Evolutionary conservation across 2,888 invertebrate species (phyloP).

Genomic region (Nasonovia ribisnigri): DNA sequence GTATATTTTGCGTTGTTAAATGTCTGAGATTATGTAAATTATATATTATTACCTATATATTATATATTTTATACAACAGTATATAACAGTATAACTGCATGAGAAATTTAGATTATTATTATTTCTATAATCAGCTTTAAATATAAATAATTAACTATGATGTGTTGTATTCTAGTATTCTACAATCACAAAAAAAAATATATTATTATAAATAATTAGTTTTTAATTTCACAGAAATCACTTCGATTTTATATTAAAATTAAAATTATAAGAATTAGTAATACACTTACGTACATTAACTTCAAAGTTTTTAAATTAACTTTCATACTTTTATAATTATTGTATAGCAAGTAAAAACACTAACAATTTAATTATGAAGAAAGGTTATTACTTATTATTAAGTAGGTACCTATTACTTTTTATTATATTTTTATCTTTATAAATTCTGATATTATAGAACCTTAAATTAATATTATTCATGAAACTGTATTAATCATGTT

Average conservation of each 20-base stretch:
- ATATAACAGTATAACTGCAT: background rate
- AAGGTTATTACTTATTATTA: background rate
- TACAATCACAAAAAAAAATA: background rate
- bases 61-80: background rate
- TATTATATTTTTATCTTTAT: background rate
- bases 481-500: too few species aligned
- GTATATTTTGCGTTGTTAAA: background rate
- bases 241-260: background rate
- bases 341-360: background rate
- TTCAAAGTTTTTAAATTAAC: background rate
- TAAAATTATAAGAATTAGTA: background rate
- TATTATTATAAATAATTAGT: background rate
- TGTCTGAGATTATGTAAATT: background rate
- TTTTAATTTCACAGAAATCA: background rate
- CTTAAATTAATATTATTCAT: too few species aligned
- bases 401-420: background rate
- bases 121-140: background rate
- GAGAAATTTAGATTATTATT: background rate
- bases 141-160: background rate
- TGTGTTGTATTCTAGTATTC: background rate
- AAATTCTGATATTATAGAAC: background rate
- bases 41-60: too few species aligned
- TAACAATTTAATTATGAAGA: background rate
- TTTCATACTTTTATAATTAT: background rate
- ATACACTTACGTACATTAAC: background rate